phyloP scores from a whole-genome alignment of 2,113 vertebrate genomes.

The Vanacampus margaritifer region DNA sequence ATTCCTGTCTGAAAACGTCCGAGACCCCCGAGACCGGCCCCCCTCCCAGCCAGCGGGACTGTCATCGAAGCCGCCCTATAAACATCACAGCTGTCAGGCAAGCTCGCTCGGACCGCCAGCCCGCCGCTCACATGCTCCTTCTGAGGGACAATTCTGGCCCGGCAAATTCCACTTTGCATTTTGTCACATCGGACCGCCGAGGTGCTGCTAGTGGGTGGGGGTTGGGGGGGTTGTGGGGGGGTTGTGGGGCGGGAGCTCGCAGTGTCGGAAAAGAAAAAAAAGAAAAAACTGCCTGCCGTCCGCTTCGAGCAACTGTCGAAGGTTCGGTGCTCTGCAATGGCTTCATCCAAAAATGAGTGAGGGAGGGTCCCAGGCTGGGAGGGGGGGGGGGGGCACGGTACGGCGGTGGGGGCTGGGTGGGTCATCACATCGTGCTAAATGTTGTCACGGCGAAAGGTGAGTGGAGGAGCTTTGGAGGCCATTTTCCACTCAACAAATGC shows the following conservation, averaged over 20 bases:
- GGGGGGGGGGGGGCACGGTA: too few relatives aligned
- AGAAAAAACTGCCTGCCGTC: conserved; percentile 30
- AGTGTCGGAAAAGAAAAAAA: not conserved
- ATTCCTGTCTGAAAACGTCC: conserved; percentile 81
- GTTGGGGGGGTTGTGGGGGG: conserved; percentile 36
- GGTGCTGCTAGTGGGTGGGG: not conserved
- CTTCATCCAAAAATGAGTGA: conserved; percentile 66
- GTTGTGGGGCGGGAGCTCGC: not conserved
- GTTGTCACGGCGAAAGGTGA: conserved; percentile 77
- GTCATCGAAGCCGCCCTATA: conserved; percentile 84
- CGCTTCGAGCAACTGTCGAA: conserved; percentile 76
- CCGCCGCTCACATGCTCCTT: conserved; percentile 76
- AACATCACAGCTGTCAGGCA: conserved; percentile 92
- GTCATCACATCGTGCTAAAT: conserved; percentile 63
- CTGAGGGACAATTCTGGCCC: conserved; percentile 76
- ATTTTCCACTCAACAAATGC: conserved; percentile 75
- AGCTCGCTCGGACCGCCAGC: conserved; percentile 71
- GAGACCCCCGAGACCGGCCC: conserved; percentile 55
- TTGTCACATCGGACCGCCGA: conserved; percentile 76
- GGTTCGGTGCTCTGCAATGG: conserved; percentile 77
- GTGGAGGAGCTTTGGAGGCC: conserved; percentile 68
- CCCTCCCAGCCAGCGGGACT: conserved; percentile 65
- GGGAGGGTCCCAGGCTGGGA: not conserved
- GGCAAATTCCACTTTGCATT: conserved; percentile 81
- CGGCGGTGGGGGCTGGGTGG: conserved; percentile 18